Evolutionary conservation across 2,797 vertebrate genomes (phyloP), one percentile per base, ranked within the genome.

Genomic region (Propithecus perrieri): DNA sequence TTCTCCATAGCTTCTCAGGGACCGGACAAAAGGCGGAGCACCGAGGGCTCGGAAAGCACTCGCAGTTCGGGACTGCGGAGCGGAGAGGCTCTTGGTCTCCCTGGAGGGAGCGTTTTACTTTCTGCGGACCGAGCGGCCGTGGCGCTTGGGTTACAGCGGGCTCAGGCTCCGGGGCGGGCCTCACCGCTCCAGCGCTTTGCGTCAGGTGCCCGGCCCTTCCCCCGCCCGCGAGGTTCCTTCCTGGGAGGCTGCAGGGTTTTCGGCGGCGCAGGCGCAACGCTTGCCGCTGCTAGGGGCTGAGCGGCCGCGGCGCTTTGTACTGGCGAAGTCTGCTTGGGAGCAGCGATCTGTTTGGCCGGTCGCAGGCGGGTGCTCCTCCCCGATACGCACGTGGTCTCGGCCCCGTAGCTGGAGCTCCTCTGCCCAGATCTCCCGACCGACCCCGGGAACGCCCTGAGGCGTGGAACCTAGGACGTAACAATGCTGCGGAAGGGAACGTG

Each of bases 21-120:
- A 59, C 71, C 5, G 92, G 97, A 97, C 96, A 98, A 97, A 97
- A 96, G 96, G 78, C 48, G 26, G 87, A 30, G 63, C 15, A n/a
- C 57, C 7, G 17, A 43, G 59, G 69, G 33, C 30, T 46, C 67
- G 4, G 28, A 53, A 38, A n/a, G 41, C 48, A 26, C 20, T 30
- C 10, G 38, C 20, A 71, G 46, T 46, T 87, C 11, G 15, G 9
- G 74, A 53, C 91, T 50, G 38, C 14, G 43, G 33, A 57, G 41
- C 7, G 4, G 9, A 63, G 74, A 48, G 76, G 26, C n/a, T 88
- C 10, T 2, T 0, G 5, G 26, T 38, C 55, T 48, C 75, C 50
- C 33, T 4, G 43, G 75, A n/a, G 55, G 46, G 53, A 53, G 35
- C 18, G 38, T 93, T 80, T 96, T 67, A 53, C 43, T 71, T 81